A percentile compares a stretch with the other conserved stretches of the same genome.
phyloP scores from a whole-genome alignment of 1,140 invertebrate species.

The Fopius arisanus region DNA sequence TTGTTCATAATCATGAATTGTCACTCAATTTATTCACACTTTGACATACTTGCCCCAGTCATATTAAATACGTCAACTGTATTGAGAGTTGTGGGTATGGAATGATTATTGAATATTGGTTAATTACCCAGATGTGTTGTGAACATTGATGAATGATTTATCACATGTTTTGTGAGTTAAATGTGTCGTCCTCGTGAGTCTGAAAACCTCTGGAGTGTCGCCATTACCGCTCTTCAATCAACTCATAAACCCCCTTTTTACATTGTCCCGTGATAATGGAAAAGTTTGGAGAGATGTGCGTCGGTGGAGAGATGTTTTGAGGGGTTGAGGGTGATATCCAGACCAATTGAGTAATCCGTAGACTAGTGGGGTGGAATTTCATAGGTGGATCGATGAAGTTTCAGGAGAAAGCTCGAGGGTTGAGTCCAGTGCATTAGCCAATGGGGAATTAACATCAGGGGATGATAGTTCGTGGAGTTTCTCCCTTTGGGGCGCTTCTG shows the following conservation, averaged over 20 bases:
- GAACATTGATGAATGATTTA: not conserved
- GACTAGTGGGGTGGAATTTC: not conserved
- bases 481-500: not conserved
- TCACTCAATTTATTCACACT: not conserved
- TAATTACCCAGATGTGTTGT: conserved; percentile 22
- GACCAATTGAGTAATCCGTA: not conserved
- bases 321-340: not conserved
- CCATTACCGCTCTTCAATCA: conserved; percentile 30
- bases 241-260: conserved; percentile 21
- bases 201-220: conserved; percentile 24
- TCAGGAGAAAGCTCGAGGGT: not conserved
- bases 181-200: not conserved
- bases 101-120: not conserved
- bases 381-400: not conserved
- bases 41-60: not conserved
- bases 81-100: not conserved
- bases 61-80: conserved; percentile 5
- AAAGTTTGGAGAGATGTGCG: not conserved
- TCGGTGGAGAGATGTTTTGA: not conserved
- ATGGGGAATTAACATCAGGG: not conserved
- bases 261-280: not conserved
- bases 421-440: not conserved
- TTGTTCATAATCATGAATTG: not conserved
- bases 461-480: not conserved
- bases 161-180: conserved; percentile 25